Conservation (phyloP, 64 coral and sea anemone species). For the Anthopleura sola region DNA sequence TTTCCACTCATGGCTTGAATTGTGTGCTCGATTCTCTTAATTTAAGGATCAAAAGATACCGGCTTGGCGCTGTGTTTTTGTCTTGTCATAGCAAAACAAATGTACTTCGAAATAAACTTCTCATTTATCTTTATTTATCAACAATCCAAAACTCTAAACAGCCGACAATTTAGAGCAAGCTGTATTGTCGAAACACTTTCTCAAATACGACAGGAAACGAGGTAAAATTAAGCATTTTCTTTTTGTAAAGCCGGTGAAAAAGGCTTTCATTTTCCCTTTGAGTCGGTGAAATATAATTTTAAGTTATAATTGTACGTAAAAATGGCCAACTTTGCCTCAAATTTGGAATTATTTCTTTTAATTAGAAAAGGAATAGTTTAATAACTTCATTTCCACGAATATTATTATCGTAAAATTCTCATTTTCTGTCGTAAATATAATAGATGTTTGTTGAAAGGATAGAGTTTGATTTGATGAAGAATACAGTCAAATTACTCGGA, state of each 20-base stretch:
- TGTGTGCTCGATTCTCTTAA: neutral
- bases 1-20: no score
- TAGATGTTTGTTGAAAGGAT: neutral
- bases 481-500: neutral
- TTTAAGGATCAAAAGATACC: neutral
- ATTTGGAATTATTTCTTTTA: neutral
- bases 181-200: neutral
- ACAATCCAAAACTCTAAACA: neutral
- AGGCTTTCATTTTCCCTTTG: neutral
- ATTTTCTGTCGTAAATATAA: neutral
- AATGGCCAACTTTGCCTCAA: neutral
- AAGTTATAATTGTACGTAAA: neutral
- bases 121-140: conserved; percentile 9
- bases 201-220: neutral
- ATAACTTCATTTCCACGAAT: neutral
- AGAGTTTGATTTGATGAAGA: neutral
- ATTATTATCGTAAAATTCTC: neutral
- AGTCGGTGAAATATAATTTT: no score
- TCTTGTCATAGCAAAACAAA: neutral
- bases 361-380: neutral
- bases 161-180: neutral
- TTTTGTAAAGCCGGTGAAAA: neutral
- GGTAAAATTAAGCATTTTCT: neutral
- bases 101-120: neutral
- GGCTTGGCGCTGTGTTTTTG: neutral